A percentile compares a stretch with the other conserved stretches of the same genome.
These are phyloP conservation scores for Lepetodrilus schrolli DNA, from an alignment of 2,888 invertebrate genomes.

Conservation along the genomic window DNA sequence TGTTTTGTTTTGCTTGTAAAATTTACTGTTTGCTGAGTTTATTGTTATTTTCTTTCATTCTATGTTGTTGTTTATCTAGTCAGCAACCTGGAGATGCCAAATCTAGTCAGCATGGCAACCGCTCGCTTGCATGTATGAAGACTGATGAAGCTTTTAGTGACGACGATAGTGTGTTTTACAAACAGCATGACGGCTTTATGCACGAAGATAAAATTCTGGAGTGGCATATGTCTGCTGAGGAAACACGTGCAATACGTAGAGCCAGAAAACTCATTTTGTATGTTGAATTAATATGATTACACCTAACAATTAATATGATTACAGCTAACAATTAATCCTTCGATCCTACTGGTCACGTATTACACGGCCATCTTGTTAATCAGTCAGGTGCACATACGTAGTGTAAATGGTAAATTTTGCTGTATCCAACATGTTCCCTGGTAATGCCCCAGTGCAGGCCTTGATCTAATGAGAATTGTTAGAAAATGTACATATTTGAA, in stretches of 20 bases:
- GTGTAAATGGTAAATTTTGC: too few relatives aligned
- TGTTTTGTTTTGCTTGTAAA: background rate
- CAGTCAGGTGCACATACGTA: too few relatives aligned
- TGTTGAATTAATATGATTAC: too few relatives aligned
- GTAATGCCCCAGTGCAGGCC: too few relatives aligned
- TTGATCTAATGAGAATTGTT: too few relatives aligned
- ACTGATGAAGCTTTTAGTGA: constrained; percentile 3
- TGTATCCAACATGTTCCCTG: too few relatives aligned
- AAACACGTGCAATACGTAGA: constrained; percentile 67
- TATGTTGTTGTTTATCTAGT: background rate
- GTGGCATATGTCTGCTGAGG: constrained; percentile 55
- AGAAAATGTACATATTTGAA: too few relatives aligned
- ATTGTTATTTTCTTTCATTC: constrained; percentile 3
- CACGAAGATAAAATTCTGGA: constrained; percentile 50
- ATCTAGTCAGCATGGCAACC: constrained; percentile 32
- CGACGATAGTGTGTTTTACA: constrained; percentile 40
- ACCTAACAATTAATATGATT: too few relatives aligned
- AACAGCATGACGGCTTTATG: constrained; percentile 35
- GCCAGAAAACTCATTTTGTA: constrained; percentile 69
- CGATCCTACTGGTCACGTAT: too few relatives aligned
- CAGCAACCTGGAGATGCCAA: background rate
- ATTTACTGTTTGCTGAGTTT: background rate
- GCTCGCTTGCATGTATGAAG: constrained; percentile 4
- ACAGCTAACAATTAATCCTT: too few relatives aligned
- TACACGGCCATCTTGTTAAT: too few relatives aligned